Conservation (phyloP, 2,797 vertebrate genomes). For the Periparus ater region DNA sequence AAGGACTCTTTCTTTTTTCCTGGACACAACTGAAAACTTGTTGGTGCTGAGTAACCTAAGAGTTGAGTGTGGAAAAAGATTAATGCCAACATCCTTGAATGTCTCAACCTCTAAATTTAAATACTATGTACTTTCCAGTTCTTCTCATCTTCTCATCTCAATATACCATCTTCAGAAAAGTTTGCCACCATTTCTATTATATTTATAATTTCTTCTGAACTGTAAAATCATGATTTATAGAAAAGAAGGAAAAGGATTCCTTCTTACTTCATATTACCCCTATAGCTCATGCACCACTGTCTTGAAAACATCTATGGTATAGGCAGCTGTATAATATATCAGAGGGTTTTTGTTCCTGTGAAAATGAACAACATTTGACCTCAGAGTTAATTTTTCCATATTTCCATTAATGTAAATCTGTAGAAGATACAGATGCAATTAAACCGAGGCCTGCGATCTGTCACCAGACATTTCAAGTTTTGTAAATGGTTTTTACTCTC, state of each 20-base stretch:
- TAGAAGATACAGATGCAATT: not conserved
- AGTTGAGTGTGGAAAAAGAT: not conserved
- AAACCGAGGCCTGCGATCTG: not conserved
- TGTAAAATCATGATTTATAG: not conserved
- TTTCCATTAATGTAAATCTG: not conserved
- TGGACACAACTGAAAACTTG: not conserved
- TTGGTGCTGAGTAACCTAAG: not conserved
- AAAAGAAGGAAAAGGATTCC: not conserved
- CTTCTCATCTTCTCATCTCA: not conserved
- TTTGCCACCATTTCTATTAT: not conserved
- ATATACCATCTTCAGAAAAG: not conserved
- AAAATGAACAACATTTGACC: not conserved
- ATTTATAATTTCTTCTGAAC: not conserved
- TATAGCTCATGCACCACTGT: not conserved
- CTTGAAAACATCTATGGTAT: not conserved
- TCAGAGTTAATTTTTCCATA: not conserved
- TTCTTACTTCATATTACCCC: not conserved
- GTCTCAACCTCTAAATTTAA: not conserved
- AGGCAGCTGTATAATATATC: not conserved
- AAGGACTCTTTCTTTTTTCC: not conserved
- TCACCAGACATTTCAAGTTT: not conserved
- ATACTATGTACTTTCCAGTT: not conserved
- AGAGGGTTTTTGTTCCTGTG: not conserved
- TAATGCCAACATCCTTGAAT: not conserved
- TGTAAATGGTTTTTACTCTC: slow-evolving; percentile 15